These are phyloP conservation scores for Sphyrna mokarran DNA, from an alignment of 2,113 vertebrate genomes.

Conservation along the genomic window DNA sequence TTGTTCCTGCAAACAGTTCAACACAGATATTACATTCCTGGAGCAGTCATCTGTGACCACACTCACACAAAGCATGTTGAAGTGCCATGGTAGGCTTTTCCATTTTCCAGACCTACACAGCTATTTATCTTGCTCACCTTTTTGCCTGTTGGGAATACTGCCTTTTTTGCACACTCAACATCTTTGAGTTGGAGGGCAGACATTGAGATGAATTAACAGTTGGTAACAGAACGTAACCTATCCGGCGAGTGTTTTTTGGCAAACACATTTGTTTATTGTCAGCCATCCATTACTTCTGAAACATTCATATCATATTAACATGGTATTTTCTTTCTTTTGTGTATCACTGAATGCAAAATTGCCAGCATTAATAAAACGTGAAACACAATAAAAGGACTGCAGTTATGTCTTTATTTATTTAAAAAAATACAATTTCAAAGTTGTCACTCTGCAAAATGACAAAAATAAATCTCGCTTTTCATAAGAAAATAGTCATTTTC, in stretches of 20 bases:
- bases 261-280: not conserved
- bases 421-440: slow-evolving; percentile 26
- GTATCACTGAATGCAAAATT: not conserved
- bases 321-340: not conserved
- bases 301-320: not conserved
- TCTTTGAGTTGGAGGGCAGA: not conserved
- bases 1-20: not conserved
- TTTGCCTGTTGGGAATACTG: not conserved
- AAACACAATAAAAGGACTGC: not conserved
- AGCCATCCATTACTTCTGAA: not conserved
- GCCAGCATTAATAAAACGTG: not conserved
- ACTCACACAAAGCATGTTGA: not conserved
- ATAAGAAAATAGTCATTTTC: not conserved
- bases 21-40: slow-evolving; percentile 5
- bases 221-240: not conserved
- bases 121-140: slow-evolving; percentile 28
- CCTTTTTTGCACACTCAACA: not conserved
- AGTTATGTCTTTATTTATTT: slow-evolving; percentile 9
- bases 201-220: not conserved
- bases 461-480: not conserved
- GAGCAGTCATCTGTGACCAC: slow-evolving; percentile 5
- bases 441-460: not conserved
- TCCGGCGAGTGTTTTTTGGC: not conserved
- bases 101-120: not conserved
- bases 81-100: not conserved